Base-by-base conservation (phyloP, 2,113 vertebrate genomes). In the Arothron firmamentum region DNA sequence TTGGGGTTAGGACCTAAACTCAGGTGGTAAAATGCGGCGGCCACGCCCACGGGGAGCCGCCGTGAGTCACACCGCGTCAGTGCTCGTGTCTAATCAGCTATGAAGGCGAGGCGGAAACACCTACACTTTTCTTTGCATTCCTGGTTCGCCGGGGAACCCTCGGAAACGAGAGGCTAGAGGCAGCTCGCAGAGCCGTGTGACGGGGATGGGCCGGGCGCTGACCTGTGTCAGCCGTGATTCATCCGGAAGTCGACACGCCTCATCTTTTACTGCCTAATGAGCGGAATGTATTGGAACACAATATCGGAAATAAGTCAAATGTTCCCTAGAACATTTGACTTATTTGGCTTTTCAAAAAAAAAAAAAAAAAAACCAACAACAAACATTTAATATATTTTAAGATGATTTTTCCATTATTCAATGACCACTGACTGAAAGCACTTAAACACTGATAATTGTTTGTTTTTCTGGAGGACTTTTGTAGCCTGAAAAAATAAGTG, bases 51-150 rank as follows among this genome's bases (percentile, higher is more conserved):
- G 46, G 23, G 2, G 9, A 45, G 65, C 61, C 34, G 63, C 62
- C 1, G 41, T 80, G 85, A 81, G 64, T 88, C 85, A 88, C 72
- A 28, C n/a, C 48, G 2, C 43, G 20, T 57, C 58, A 45, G 19
- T 34, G 53, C 63, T 83, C 72, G 51, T 19, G 64, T 74, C 67
- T 53, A 73, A 74, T 82, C 78, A 65, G 59, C 56, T 54, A 18
- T 12, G 28, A 64, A 77, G 79, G 78, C 43, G 77, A 80, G 78
- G 76, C 28, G 16, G 63, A 56, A 80, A 86, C 80, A 75, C 80
- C 79, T 73, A 17, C 67, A 51, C 43, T 15, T 62, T 38, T 20
- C 48, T 2, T 23, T 50, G 51, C 69, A 78, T 81, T 82, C 74
- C 75, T 71, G 31, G 56, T 61, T 60, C 54, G 28, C 8, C 1